A percentile compares a stretch with the other conserved stretches of the same genome.
phyloP scores from a whole-genome alignment of 2,888 invertebrate genomes.

The Halictus ligatus region DNA sequence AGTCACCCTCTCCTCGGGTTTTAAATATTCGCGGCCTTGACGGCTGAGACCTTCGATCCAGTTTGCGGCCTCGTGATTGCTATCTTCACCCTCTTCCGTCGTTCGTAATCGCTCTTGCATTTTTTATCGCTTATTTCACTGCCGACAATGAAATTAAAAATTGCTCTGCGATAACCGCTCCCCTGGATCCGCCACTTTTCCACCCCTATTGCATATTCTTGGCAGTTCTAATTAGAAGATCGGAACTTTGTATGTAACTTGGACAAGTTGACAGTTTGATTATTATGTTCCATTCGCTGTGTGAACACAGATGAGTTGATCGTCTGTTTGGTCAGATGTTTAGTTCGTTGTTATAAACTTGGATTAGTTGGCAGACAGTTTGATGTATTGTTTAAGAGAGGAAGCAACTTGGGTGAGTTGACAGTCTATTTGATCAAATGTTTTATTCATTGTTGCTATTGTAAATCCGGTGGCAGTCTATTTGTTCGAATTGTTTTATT shows the following conservation, averaged over 20 bases:
- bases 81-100: not conserved
- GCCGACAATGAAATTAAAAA: not conserved
- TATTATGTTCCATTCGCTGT: not conserved
- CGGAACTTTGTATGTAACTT: not conserved
- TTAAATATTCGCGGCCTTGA: constrained; percentile 10
- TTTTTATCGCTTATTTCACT: constrained; percentile 1
- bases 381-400: no score
- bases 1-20: constrained; percentile 6
- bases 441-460: no score
- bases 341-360: not conserved
- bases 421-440: no score
- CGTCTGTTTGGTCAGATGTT: not conserved
- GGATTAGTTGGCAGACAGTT: not conserved
- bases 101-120: not conserved
- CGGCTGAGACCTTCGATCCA: not conserved
- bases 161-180: not conserved
- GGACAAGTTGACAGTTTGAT: not conserved
- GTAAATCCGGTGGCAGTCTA: not conserved
- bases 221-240: not conserved
- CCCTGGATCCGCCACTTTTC: not conserved
- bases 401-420: no score
- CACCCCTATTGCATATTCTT: not conserved
- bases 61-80: not conserved
- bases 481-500: not conserved
- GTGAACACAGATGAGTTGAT: not conserved